phyloP scores from a whole-genome alignment of 2,113 vertebrate species.

The Lepus americanus region DNA sequence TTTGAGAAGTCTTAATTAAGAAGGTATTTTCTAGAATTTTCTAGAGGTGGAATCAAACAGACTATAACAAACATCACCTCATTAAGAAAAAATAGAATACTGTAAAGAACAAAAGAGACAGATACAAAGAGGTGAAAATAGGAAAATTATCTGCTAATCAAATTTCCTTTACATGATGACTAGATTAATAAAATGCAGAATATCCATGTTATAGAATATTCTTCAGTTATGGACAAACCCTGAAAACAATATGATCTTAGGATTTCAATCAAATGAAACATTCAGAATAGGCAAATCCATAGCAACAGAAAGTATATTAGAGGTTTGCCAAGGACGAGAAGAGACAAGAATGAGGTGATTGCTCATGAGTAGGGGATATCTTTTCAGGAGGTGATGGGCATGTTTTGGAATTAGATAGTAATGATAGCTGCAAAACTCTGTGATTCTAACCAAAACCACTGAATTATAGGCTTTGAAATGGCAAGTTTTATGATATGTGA shows the following conservation, averaged over 20 bases:
- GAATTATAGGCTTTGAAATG: slow-evolving; percentile 1
- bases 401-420: slow-evolving; percentile 13
- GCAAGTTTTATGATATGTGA: neutral
- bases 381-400: neutral
- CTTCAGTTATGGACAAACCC: neutral
- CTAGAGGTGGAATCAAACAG: neutral
- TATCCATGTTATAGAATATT: neutral
- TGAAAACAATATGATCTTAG: slow-evolving; percentile 28
- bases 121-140: neutral
- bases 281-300: neutral
- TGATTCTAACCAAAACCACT: slow-evolving; percentile 40
- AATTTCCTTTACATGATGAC: neutral
- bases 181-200: neutral
- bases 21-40: neutral
- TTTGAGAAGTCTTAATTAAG: slow-evolving; percentile 36
- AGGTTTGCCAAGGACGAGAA: neutral
- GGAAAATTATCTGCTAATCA: neutral
- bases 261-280: neutral
- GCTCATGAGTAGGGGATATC: neutral
- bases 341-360: neutral
- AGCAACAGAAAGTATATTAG: slow-evolving; percentile 5
- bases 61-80: neutral
- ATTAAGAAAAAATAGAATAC: neutral
- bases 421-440: neutral
- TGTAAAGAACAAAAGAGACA: neutral